Evolutionary conservation across 2,797 vertebrate genomes (phyloP), one percentile per base, ranked within the genome.

Genomic region (Dermochelys coriacea): DNA sequence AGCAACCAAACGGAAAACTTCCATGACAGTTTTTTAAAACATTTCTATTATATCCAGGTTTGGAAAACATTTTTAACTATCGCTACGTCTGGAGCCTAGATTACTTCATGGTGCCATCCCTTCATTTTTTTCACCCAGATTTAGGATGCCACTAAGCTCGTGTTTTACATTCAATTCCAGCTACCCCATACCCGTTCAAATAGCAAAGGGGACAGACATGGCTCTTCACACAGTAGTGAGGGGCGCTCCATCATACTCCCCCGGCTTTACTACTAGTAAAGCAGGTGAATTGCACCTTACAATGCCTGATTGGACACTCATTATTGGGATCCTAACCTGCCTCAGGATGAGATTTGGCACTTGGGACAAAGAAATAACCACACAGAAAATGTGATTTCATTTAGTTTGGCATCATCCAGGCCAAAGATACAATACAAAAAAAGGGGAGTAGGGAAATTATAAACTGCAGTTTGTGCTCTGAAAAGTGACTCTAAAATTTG

Each of bases 171-270:
- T 8, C n/a, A 83, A 21, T 8, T 4, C 19, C 49, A 41, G n/a
- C 7, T 1, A 41, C 57, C 16, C 18, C 16, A 7, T 3, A 0
- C 0, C 4, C 31, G 12, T 11, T 47, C 8, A 4, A 2, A 0
- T 0, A 59, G 64, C 45, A 27, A 45, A 54, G 51, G 31, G 31
- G 0, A 31, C 9, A 27, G 75, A 27, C 4, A 59, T 18, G 34
- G 34, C 16, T 19, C 34, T 64, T n/a, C 31, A n/a, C 12, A 14
- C 61, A 64, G 61, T 19, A 16, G 18, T 34, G 61, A 64, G 34
- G 34, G 34, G 8, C 2, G 16, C 61, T 19, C 61, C 8, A 16
- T 64, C 61, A 64, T 18, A 64, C 61, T n/a, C 34, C 7, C 61
- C 16, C 16, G 5, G 25, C 61, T n/a, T 18, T 41, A 41, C 41